Evolutionary conservation across 1,140 invertebrate genomes (phyloP).

Genomic region (Drosophila micromelanica): DNA sequence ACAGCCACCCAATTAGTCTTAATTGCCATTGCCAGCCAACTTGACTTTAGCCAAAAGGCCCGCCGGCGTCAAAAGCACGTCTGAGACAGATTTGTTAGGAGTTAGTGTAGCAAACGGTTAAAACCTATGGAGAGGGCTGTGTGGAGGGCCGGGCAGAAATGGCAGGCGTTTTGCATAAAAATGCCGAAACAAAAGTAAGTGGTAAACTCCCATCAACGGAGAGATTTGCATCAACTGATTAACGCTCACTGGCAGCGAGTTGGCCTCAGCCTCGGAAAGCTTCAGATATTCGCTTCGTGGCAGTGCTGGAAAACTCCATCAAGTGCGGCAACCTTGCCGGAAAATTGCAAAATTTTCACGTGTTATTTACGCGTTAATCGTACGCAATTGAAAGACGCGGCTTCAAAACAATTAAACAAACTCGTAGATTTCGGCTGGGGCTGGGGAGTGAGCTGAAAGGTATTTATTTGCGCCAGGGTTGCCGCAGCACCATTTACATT

Average conservation of each 20-base stretch:
- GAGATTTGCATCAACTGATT: slow-evolving; percentile 67
- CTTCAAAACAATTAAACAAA: slow-evolving; percentile 54
- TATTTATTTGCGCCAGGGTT: slow-evolving; percentile 75
- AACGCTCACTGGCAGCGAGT: slow-evolving; percentile 60
- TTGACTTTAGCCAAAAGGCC: slow-evolving; percentile 52
- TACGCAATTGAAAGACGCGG: slow-evolving; percentile 65
- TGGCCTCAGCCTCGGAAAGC: slow-evolving; percentile 22
- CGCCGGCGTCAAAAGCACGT: slow-evolving; percentile 26
- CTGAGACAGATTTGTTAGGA: not conserved
- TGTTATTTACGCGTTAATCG: slow-evolving; percentile 68
- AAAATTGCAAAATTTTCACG: slow-evolving; percentile 79
- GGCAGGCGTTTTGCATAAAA: slow-evolving; percentile 47
- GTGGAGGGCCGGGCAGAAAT: slow-evolving; percentile 13
- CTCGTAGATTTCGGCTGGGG: slow-evolving; percentile 2
- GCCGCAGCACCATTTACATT: slow-evolving; percentile 68
- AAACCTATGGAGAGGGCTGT: not conserved
- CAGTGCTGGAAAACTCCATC: slow-evolving; percentile 29
- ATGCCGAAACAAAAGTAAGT: slow-evolving; percentile 57
- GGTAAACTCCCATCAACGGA: slow-evolving; percentile 60
- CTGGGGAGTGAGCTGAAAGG: slow-evolving; percentile 19
- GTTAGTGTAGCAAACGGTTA: not conserved
- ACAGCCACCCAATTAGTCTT: slow-evolving; percentile 68
- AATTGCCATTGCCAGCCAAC: slow-evolving; percentile 61
- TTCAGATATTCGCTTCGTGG: not conserved
- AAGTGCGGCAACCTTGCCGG: slow-evolving; percentile 44